Evolutionary conservation across 2,888 invertebrate genomes (phyloP), one percentile per base, ranked within the genome.

Genomic region (Eumacrocentrus americanus): DNA sequence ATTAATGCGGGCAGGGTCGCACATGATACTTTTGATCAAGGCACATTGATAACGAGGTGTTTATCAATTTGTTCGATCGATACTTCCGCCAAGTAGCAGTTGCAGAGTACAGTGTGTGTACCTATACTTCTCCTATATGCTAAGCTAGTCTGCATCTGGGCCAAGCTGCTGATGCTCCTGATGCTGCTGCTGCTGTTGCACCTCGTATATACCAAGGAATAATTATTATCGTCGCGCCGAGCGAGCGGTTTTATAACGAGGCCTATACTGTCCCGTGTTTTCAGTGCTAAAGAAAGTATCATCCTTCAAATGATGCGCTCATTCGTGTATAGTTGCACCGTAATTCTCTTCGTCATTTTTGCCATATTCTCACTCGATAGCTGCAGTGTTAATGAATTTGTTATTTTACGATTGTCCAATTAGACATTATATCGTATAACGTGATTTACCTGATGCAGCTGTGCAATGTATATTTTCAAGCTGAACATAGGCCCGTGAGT

Each of bases 251-350:
- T 54, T 48, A 54, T 38, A 54, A 60, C 25, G 47, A 57, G 46
- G 53, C 20, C 53, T 48, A 54, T 60, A 54, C 47, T 34, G 18
- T 60, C 35, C 22, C 46, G 20, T 44, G 23, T 57, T 70, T 72
- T 70, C 70, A 69, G 66, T 72, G 72, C 68, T 70, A 69, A 70
- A 70, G 72, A 72, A 72, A 72, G 72, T 72, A 68, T 63, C 64
- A 65, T 64, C 66, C 63, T 63, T 64, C 59, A 62, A 65, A 65
- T 67, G 59, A 67, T 60, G 51, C 57, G 46, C 59, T 56, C 63
- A 40, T 56, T 61, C 53, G 56, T 59, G 38, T 46, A 25, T 25
- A 46, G 58, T 37, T 47, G 58, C 16, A 51, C 22, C 50, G 42
- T 44, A 48, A 55, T 51, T 60, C 53, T 50, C 38, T 52, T 48